Evolutionary conservation across 2,888 invertebrate species (phyloP).

Genomic region (Volucella bombylans): DNA sequence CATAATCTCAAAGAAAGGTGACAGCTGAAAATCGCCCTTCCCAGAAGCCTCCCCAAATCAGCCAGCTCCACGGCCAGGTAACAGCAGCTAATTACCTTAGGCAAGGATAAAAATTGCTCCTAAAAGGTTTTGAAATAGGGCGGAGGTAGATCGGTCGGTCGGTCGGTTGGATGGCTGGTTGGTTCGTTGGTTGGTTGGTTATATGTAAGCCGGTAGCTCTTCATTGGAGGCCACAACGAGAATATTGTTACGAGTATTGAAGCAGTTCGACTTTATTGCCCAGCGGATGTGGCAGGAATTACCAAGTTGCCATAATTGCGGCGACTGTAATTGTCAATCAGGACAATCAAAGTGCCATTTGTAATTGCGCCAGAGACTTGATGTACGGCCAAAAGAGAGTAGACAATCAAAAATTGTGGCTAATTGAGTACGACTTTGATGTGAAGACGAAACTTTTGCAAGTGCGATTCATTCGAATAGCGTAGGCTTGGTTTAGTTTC

Average conservation of each 20-base stretch:
- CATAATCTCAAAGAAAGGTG: conserved; percentile 51
- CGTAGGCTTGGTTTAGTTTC: conserved; percentile 18
- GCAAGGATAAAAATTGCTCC: conserved; percentile 50
- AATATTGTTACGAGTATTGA: conserved; percentile 56
- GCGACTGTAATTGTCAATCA: conserved; percentile 72
- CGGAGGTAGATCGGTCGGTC: not conserved
- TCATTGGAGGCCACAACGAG: conserved; percentile 40
- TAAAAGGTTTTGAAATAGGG: conserved; percentile 32
- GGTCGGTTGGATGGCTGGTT: too few species aligned
- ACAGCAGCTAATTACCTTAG: conserved; percentile 60
- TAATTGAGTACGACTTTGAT: conserved; percentile 67
- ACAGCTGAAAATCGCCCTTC: conserved; percentile 45
- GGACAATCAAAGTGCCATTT: conserved; percentile 71
- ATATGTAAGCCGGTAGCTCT: conserved; percentile 1
- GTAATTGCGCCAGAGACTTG: conserved; percentile 67
- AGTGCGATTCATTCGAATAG: conserved; percentile 31
- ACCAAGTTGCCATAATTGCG: conserved; percentile 70
- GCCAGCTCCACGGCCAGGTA: conserved; percentile 35
- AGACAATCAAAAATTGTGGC: conserved; percentile 66
- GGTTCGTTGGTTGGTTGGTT: not conserved
- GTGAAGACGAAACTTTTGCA: conserved; percentile 49
- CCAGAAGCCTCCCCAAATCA: not conserved
- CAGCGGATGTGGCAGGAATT: conserved; percentile 67
- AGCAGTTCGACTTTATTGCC: conserved; percentile 67
- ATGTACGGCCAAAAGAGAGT: conserved; percentile 39